Evolutionary conservation across 2,113 vertebrate species (phyloP), one percentile per base, ranked within the genome.

Genomic region (Mandrillus leucophaeus): DNA sequence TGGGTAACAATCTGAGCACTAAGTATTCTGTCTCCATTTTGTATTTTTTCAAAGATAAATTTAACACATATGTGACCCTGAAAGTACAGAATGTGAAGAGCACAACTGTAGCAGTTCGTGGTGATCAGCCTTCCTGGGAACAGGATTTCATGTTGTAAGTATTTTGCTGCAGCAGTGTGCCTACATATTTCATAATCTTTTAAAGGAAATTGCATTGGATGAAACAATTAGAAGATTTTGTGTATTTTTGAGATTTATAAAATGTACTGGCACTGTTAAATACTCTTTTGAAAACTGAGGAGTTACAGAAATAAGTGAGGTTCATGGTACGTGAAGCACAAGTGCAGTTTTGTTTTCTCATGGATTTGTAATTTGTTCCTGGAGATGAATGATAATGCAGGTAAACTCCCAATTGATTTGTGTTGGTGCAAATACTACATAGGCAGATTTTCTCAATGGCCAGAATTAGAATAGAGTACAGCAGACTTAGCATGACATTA

Each of bases 71-170:
- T 1, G 99, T 99, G 90, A 99, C 99, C 0, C 96, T 99, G 97
- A 99, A 99, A 98, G 99, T 99, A 78, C 99, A 99, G 98, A 99
- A 99, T 98, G 99, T 99, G 97, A 99, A 99, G 99, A 99, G 99
- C 93, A 99, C 99, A 0, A 99, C 99, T 0, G 98, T 99, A 91
- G 99, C 99, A 0, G 99, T 99, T 27, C 99, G 99, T 14, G 99
- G 99, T 8, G 99, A 99, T 76, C 99, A 99, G 23, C 99, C 99
- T 48, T 99, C 99, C 93, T 99, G 99, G 99, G 99, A 99, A 22
- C 99, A 99, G 97, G 99, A 99, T 98, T 99, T 99, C 98, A 99
- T 99, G 99, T 99, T 99, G 99, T 99, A 98, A 99, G 99, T 99
- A 98, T 0, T 94, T 38, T 45, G 10, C 22, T 75, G 38, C 30